Conservation (phyloP, 2,797 vertebrate species). For the Hoplostethus mediterraneus region DNA sequence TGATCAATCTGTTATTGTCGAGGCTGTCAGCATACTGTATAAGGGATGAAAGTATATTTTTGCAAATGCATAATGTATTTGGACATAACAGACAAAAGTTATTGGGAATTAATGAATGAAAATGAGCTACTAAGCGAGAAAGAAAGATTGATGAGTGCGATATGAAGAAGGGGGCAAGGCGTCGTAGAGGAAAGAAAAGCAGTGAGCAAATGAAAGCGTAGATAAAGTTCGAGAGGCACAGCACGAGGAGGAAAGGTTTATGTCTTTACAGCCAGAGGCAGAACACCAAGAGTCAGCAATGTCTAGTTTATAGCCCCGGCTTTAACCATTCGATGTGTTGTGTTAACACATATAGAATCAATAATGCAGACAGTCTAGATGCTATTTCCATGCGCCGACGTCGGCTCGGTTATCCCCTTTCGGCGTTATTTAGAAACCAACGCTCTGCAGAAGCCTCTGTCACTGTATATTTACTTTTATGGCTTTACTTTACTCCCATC, state of each 20-base stretch:
- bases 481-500: constrained; percentile 30
- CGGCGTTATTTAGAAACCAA: constrained; percentile 62
- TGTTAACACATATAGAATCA: constrained; percentile 56
- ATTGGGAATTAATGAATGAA: background rate
- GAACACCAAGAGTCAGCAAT: constrained; percentile 53
- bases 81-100: background rate
- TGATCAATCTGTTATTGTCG: background rate
- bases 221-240: constrained; percentile 33
- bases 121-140: background rate
- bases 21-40: background rate
- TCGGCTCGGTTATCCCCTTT: constrained; percentile 45
- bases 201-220: background rate
- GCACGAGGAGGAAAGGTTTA: constrained; percentile 23
- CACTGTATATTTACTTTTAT: constrained; percentile 18
- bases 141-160: background rate
- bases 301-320: constrained; percentile 44
- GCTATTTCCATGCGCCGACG: constrained; percentile 47
- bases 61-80: background rate
- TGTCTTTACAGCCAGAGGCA: constrained; percentile 33
- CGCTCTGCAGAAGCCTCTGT: constrained; percentile 31
- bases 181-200: background rate
- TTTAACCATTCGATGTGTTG: constrained; percentile 47
- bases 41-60: background rate
- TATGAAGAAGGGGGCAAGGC: background rate
- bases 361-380: constrained; percentile 58